Evolutionary conservation across 2,797 vertebrate species (phyloP).

Genomic region (Oceanodroma leucorhoa): DNA sequence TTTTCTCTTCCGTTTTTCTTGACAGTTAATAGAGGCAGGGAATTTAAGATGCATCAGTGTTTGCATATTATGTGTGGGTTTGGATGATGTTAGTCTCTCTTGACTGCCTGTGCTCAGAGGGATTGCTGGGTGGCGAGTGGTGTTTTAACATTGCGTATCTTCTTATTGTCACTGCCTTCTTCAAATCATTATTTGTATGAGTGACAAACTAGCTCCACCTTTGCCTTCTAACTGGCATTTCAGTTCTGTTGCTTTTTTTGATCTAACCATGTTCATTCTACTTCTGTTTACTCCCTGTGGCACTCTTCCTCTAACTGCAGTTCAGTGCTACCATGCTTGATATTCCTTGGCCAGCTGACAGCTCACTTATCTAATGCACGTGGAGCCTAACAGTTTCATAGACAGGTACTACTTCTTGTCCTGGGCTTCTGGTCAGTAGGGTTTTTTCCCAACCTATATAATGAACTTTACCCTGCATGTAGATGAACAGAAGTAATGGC

Average conservation of each 20-base stretch:
- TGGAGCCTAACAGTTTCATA: constrained; percentile 69
- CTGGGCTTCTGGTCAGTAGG: constrained; percentile 69
- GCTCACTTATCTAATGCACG: constrained; percentile 70
- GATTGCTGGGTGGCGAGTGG: constrained; percentile 37
- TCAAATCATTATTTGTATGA: constrained; percentile 48
- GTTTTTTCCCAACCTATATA: constrained; percentile 48
- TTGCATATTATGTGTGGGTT: neutral
- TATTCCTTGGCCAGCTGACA: constrained; percentile 71
- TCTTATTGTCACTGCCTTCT: constrained; percentile 57
- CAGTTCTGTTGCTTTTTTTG: constrained; percentile 69
- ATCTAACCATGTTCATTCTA: constrained; percentile 72
- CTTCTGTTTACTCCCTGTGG: constrained; percentile 70
- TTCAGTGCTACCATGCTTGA: constrained; percentile 71
- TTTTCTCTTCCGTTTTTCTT: neutral
- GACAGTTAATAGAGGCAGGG: neutral
- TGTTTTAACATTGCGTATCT: constrained; percentile 14
- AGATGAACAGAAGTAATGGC: constrained; percentile 61
- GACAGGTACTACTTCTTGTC: constrained; percentile 71
- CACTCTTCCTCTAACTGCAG: constrained; percentile 71
- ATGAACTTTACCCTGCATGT: constrained; percentile 63
- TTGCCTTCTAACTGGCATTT: constrained; percentile 68
- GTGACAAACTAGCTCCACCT: constrained; percentile 65
- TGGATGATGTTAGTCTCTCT: neutral
- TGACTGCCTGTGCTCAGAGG: constrained; percentile 1
- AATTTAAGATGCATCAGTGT: neutral